Base-by-base conservation (phyloP, 2,113 vertebrate species). In the Symphodus melops region DNA sequence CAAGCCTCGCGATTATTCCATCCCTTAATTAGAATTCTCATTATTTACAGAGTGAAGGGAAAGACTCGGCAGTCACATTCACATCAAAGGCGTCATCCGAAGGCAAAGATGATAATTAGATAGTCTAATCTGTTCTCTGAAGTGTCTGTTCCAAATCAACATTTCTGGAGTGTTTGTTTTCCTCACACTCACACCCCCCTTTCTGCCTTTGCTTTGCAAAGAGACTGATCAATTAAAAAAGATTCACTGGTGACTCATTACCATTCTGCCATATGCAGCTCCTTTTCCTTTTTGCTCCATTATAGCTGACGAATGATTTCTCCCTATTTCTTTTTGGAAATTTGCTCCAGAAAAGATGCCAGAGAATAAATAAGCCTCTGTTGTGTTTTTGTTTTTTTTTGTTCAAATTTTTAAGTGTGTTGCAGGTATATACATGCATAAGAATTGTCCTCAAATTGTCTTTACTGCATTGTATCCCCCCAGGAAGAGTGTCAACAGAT, bases 1-100 rank as follows among this genome's bases (percentile, higher is more conserved):
- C 52, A 75, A 81, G 83, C 87, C 84, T 87, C 46, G 46, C 70
- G 88, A 93, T 94, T 93, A 93, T 92, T 90, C 90, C 89, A 85
- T 83, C 86, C 85, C 88, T 84, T 93, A 94, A 95, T 95, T 95
- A 95, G 84, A 92, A 91, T 92, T 92, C 88, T 93, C 92, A 93
- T 93, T 93, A 92, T 94, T 93, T 93, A 91, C 85, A 79, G 82
- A 91, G 88, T 86, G 88, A 89, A 87, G 79, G 88, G 59, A 89
- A 87, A 83, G 69, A 74, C 81, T 90, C 88, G 44, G 83, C 86
- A 93, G 91, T 90, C 86, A 89, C 89, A 92, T 82, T 83, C 87
- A 91, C 91, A 93, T 93, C 92, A 94, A 94, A 94, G 90, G 87
- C 90, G 70, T 90, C 91, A 90, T 89, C 91, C 85, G 82, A 89